Conservation (phyloP, 1,140 invertebrate genomes). For the Hyposmocoma kahamanoa region DNA sequence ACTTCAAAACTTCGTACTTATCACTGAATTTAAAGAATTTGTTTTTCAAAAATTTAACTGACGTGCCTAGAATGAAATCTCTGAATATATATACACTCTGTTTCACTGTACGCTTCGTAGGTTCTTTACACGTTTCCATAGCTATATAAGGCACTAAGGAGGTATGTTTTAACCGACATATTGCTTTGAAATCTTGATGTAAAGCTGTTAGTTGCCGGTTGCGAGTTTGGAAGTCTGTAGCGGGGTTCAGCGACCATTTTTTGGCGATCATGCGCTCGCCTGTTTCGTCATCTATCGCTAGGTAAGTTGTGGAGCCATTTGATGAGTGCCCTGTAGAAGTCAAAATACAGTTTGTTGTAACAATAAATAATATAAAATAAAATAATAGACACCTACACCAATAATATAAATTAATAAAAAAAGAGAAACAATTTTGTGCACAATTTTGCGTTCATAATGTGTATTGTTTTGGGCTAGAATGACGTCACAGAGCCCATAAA, state of each 20-base stretch:
- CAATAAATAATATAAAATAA: too few relatives aligned
- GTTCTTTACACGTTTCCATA: slow-evolving; percentile 75
- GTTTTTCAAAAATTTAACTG: slow-evolving; percentile 36
- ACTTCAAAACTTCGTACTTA: slow-evolving; percentile 74
- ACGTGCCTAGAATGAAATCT: slow-evolving; percentile 75
- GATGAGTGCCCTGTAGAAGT: slow-evolving; percentile 44
- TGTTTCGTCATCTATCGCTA: slow-evolving; percentile 52
- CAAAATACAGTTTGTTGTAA: slow-evolving; percentile 10
- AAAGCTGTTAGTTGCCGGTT: slow-evolving; percentile 68
- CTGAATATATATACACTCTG: slow-evolving; percentile 75
- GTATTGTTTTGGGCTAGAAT: too few relatives aligned
- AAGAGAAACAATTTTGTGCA: too few relatives aligned
- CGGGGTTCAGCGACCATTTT: slow-evolving; percentile 72
- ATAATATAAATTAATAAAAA: too few relatives aligned
- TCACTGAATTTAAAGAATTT: slow-evolving; percentile 36
- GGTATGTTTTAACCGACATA: slow-evolving; percentile 78
- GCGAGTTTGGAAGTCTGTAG: slow-evolving; percentile 41
- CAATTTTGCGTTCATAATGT: too few relatives aligned
- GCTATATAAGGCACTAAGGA: slow-evolving; percentile 82
- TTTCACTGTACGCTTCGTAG: slow-evolving; percentile 68
- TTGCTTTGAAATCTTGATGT: slow-evolving; percentile 82
- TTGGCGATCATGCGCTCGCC: slow-evolving; percentile 44
- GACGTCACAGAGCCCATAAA: too few relatives aligned
- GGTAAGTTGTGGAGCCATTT: slow-evolving; percentile 46
- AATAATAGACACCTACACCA: too few relatives aligned